Evolutionary conservation across 2,113 vertebrate genomes (phyloP).

Genomic region (Melanerpes formicivorus): DNA sequence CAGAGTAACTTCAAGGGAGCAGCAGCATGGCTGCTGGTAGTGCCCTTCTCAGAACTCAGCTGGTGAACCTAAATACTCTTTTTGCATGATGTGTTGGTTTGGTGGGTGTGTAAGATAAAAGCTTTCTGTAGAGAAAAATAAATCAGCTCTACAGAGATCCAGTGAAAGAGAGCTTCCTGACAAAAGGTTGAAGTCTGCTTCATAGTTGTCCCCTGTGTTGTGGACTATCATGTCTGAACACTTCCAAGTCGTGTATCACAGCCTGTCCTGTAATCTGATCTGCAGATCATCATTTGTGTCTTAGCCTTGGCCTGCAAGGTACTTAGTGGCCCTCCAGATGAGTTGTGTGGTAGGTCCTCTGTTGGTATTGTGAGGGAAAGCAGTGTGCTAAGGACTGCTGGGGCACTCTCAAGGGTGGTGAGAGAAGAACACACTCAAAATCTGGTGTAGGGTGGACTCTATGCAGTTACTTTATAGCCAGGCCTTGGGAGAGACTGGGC

Average conservation of each 20-base stretch:
- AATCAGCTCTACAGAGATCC: background rate
- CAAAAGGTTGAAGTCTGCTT: background rate
- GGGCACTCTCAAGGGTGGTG: fast-evolving
- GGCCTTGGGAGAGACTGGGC: background rate
- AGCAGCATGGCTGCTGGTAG: fast-evolving
- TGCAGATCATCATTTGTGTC: background rate
- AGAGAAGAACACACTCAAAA: background rate
- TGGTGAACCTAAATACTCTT: background rate
- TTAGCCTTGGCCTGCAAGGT: background rate
- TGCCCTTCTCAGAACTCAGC: background rate
- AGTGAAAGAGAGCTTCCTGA: background rate
- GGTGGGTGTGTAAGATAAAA: background rate
- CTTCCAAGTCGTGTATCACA: background rate
- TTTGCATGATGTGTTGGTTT: fast-evolving
- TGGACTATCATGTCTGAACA: background rate
- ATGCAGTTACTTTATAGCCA: background rate
- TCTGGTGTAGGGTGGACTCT: background rate
- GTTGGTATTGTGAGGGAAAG: background rate
- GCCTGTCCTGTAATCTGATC: background rate
- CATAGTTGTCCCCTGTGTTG: fast-evolving
- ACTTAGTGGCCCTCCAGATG: fast-evolving
- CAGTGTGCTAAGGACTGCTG: too few relatives aligned
- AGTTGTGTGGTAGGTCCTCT: background rate
- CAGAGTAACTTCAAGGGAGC: background rate
- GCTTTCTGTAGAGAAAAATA: background rate